A percentile compares a stretch with the other conserved stretches of the same genome.
Evolutionary conservation across 2,113 vertebrate species (phyloP).

Genomic region (Micronycteris hirsuta): DNA sequence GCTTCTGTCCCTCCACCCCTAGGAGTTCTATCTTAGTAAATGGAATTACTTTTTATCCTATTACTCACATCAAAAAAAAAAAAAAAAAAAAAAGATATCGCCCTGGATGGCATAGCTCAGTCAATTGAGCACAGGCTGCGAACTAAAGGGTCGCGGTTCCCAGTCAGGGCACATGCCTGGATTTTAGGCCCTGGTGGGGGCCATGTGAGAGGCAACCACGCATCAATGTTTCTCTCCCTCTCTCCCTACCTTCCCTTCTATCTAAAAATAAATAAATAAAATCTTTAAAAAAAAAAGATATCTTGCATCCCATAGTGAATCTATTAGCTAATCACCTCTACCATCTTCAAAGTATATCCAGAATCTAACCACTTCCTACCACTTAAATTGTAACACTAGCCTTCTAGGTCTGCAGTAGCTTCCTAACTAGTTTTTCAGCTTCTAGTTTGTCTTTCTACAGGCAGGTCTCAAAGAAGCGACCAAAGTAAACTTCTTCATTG

Average conservation of each 20-base stretch:
- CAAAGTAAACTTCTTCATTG: constrained; percentile 8
- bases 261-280: too few species aligned
- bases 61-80: background rate
- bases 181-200: too few species aligned
- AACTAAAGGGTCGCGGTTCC: too few species aligned
- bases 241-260: too few species aligned
- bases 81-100: background rate
- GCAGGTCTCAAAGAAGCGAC: background rate
- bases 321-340: background rate
- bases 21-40: background rate
- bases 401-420: background rate
- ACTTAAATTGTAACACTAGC: background rate
- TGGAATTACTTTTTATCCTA: background rate
- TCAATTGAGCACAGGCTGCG: too few species aligned
- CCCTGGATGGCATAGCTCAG: too few species aligned
- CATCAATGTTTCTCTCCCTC: too few species aligned
- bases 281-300: background rate
- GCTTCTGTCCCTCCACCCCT: background rate
- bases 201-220: too few species aligned
- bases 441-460: background rate
- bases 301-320: background rate
- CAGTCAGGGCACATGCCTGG: too few species aligned
- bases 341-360: background rate
- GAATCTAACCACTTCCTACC: background rate
- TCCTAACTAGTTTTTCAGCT: constrained; percentile 24